Evolutionary conservation across 1,140 invertebrate species (phyloP).

Genomic region (Drosophila kikkawai): DNA sequence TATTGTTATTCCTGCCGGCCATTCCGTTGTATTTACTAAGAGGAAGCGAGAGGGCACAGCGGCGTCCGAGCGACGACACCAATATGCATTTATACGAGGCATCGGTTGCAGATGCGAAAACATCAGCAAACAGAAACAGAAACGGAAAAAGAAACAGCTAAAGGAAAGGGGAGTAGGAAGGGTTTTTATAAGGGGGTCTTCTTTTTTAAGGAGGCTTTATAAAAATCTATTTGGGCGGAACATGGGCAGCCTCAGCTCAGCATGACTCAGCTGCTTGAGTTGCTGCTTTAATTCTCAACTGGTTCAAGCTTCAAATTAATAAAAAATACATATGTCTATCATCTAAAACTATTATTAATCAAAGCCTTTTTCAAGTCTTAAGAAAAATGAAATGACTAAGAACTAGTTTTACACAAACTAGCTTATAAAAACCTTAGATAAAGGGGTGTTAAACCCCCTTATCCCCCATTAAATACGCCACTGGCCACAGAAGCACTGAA

Average conservation of each 20-base stretch:
- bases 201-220: too few species aligned
- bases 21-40: constrained; percentile 52
- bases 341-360: too few species aligned
- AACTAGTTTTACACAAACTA: neutral
- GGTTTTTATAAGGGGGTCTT: neutral
- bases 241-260: too few species aligned
- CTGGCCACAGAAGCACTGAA: constrained; percentile 6
- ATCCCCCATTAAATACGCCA: neutral
- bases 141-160: constrained; percentile 32
- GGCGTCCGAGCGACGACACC: constrained; percentile 37
- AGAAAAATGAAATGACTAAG: neutral
- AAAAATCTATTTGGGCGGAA: neutral
- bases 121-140: constrained; percentile 37
- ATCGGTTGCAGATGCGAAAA: constrained; percentile 51
- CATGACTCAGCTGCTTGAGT: neutral
- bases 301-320: neutral
- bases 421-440: neutral
- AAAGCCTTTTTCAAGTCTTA: too few species aligned
- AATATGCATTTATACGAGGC: constrained; percentile 73
- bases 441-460: neutral
- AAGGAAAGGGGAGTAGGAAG: neutral
- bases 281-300: neutral
- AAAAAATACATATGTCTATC: neutral
- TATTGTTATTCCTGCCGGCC: constrained; percentile 42
- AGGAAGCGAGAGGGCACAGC: constrained; percentile 35